phyloP scores from a whole-genome alignment of 2,113 vertebrate species.

The Oryzias melastigma region DNA sequence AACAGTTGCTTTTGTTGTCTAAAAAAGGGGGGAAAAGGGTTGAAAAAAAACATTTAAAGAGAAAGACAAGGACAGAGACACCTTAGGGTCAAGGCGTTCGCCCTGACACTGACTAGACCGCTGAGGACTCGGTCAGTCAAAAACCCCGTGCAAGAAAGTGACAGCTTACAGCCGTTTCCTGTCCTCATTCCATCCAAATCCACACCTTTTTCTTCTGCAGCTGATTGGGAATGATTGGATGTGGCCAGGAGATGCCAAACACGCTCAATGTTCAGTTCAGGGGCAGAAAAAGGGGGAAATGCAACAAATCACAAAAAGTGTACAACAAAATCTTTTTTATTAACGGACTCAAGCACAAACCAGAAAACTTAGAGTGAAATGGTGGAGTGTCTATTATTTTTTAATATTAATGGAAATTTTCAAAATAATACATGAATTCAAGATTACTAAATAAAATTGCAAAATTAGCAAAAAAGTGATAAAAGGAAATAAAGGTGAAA shows the following conservation, averaged over 20 bases:
- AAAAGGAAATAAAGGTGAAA: no score
- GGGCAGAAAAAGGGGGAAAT: conserved; percentile 36
- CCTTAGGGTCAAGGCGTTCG: conserved; percentile 54
- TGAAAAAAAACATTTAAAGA: conserved; percentile 17
- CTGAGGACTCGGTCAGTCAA: conserved; percentile 53
- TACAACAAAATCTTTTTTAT: conserved; percentile 11
- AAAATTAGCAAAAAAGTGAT: no score
- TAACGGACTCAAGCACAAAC: no score
- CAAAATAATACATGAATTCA: no score
- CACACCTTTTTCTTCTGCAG: conserved; percentile 63
- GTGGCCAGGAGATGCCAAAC: conserved; percentile 73
- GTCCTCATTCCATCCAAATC: conserved; percentile 78
- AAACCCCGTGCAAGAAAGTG: conserved; percentile 39
- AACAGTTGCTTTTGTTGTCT: conserved; percentile 7
- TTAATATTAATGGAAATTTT: no score
- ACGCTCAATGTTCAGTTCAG: conserved; percentile 51
- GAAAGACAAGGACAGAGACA: conserved; percentile 32
- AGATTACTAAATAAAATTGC: no score
- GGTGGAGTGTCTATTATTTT: no score
- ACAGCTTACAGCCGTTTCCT: conserved; percentile 64
- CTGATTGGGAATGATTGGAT: conserved; percentile 70
- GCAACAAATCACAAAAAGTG: conserved; percentile 29
- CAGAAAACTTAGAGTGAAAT: no score
- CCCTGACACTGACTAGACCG: conserved; percentile 61
- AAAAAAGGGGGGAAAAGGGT: conserved; percentile 19